Conservation (phyloP, 2,888 invertebrate genomes). For the Petrophora chlorosata region DNA sequence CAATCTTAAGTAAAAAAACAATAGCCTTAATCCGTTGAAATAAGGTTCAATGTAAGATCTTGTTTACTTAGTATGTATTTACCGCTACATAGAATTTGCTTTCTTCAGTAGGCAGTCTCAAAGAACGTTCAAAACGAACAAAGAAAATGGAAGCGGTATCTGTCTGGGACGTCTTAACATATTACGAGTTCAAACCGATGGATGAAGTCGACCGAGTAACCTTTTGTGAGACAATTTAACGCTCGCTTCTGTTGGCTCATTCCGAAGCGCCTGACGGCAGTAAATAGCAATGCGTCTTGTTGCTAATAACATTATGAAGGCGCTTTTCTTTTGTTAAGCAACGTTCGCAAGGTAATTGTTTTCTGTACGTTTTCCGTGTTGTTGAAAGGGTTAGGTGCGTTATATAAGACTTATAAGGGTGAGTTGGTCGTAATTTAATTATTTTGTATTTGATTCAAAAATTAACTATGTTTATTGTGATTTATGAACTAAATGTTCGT, state of each 20-base stretch:
- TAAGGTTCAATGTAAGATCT: conserved; percentile 4
- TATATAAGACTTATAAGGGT: no score
- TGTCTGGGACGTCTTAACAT: conserved; percentile 48
- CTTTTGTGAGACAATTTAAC: conserved; percentile 47
- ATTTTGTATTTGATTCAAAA: no score
- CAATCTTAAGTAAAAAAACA: conserved; percentile 10
- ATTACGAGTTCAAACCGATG: conserved; percentile 42
- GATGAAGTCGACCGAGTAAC: conserved; percentile 40
- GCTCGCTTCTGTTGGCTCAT: conserved; percentile 40
- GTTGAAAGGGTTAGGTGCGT: neutral
- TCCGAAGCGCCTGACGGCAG: conserved; percentile 50
- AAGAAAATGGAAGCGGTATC: conserved; percentile 48
- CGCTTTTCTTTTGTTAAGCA: conserved; percentile 14
- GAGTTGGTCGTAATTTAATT: no score
- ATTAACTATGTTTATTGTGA: no score
- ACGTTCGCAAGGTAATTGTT: neutral
- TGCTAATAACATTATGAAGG: conserved; percentile 52
- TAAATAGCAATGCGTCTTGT: conserved; percentile 47
- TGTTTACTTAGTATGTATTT: conserved; percentile 2
- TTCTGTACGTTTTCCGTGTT: neutral
- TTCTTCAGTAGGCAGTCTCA: conserved; percentile 16
- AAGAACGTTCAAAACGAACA: conserved; percentile 41
- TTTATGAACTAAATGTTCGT: no score
- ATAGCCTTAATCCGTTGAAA: conserved; percentile 9
- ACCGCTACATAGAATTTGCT: conserved; percentile 9